A percentile compares a stretch with the other conserved stretches of the same genome.
Evolutionary conservation across 2,113 vertebrate genomes (phyloP).

Genomic region (Pithys albifrons): DNA sequence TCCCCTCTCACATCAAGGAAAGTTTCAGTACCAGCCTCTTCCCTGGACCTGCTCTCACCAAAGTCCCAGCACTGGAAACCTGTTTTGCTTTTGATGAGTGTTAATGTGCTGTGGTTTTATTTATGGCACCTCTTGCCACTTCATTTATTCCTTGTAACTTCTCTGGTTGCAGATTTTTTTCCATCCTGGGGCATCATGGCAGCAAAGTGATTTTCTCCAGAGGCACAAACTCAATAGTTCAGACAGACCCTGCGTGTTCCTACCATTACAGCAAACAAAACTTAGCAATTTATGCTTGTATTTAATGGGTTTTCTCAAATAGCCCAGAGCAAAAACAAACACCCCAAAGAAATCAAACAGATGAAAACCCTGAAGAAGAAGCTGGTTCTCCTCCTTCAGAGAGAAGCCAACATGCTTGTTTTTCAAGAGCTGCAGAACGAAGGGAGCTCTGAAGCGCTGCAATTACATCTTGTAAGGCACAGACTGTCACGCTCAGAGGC

Average conservation of each 20-base stretch:
- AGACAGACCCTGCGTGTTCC: neutral
- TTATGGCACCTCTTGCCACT: neutral
- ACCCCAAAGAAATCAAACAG: neutral
- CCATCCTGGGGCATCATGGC: neutral
- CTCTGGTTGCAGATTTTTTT: neutral
- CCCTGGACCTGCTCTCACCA: neutral
- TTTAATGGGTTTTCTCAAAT: neutral
- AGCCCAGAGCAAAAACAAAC: neutral
- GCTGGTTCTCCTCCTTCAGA: neutral
- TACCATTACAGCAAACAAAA: neutral
- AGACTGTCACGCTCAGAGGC: neutral
- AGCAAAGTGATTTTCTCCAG: neutral
- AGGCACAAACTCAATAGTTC: neutral
- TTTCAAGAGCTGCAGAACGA: neutral
- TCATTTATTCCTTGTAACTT: neutral
- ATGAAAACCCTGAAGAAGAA: neutral
- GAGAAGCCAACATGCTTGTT: neutral
- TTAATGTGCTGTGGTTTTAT: neutral
- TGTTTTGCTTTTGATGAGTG: neutral
- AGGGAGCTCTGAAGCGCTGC: neutral
- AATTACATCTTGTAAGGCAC: neutral
- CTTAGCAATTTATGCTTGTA: neutral
- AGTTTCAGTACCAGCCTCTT: neutral
- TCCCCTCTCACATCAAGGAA: accelerated
- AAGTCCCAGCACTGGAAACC: neutral